These are phyloP conservation scores for Osmoderma eremita DNA, from an alignment of 2,888 invertebrate species.

Conservation along the genomic window DNA sequence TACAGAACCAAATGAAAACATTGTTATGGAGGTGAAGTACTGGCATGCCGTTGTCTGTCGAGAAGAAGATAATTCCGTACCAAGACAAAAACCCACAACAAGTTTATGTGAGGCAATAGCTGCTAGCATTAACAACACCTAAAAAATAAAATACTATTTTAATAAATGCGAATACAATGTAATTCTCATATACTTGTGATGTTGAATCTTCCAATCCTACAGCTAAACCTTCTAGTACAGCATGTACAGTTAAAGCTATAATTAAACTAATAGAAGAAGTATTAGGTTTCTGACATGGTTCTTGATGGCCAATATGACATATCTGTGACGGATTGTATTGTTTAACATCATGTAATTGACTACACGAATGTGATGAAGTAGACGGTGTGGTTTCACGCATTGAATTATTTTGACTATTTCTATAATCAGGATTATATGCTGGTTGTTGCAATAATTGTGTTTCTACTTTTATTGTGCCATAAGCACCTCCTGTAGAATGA, in stretches of 20 bases:
- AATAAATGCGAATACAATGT: neutral
- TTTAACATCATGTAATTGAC: neutral
- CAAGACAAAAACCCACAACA: conserved; percentile 84
- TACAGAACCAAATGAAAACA: conserved; percentile 77
- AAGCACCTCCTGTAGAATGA: conserved; percentile 36
- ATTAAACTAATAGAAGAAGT: conserved; percentile 75
- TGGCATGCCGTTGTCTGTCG: conserved; percentile 57
- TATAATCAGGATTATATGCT: conserved; percentile 30
- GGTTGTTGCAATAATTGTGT: conserved; percentile 36
- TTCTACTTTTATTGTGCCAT: conserved; percentile 46
- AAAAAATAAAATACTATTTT: conserved; percentile 50
- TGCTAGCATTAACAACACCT: conserved; percentile 74
- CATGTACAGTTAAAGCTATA: conserved; percentile 80
- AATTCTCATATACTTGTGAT: conserved; percentile 66
- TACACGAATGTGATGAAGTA: neutral
- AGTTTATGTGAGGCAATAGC: conserved; percentile 84
- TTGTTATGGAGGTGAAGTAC: conserved; percentile 69
- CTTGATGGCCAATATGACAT: conserved; percentile 75
- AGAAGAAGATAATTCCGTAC: conserved; percentile 72
- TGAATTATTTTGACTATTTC: conserved; percentile 19
- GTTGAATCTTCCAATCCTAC: conserved; percentile 78
- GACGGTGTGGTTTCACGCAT: neutral
- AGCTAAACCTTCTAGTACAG: conserved; percentile 82
- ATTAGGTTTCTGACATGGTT: conserved; percentile 72
- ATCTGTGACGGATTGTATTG: conserved; percentile 59